phyloP scores from a whole-genome alignment of 2,888 invertebrate species.

The Laspeyria flexula region DNA sequence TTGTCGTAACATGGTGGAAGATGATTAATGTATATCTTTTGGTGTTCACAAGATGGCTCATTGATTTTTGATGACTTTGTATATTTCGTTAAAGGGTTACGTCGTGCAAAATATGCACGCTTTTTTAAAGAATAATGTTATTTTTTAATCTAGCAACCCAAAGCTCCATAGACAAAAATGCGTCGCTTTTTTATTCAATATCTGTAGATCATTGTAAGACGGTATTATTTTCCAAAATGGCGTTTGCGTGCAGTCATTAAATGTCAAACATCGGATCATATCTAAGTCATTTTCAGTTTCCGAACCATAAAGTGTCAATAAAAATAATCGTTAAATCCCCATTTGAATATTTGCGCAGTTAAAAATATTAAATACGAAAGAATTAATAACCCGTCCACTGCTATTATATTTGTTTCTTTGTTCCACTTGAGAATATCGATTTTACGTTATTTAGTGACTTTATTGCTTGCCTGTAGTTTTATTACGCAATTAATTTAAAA shows the following conservation, averaged over 20 bases:
- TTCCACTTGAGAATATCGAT: constrained; percentile 60
- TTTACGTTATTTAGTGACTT: constrained; percentile 43
- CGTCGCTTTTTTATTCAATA: constrained; percentile 4
- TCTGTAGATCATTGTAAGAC: constrained; percentile 26
- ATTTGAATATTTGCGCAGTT: constrained; percentile 80
- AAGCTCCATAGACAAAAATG: background rate
- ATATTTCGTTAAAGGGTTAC: constrained; percentile 43
- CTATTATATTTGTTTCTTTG: constrained; percentile 51
- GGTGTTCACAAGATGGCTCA: constrained; percentile 63
- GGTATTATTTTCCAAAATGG: constrained; percentile 46
- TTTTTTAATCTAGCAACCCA: background rate
- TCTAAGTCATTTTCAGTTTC: constrained; percentile 79
- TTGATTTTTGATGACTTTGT: constrained; percentile 67
- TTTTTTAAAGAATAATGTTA: background rate
- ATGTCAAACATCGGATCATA: constrained; percentile 65
- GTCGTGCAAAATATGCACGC: background rate
- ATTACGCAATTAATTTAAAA: constrained; percentile 42
- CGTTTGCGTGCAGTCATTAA: constrained; percentile 55
- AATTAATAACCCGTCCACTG: constrained; percentile 76
- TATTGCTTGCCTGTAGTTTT: constrained; percentile 42
- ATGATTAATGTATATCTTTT: constrained; percentile 77
- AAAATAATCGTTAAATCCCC: constrained; percentile 74
- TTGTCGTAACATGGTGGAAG: constrained; percentile 64
- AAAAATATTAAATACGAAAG: constrained; percentile 65
- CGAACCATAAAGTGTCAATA: constrained; percentile 83